phyloP scores from a whole-genome alignment of 2,888 invertebrate species.

The Dilophus febrilis region DNA sequence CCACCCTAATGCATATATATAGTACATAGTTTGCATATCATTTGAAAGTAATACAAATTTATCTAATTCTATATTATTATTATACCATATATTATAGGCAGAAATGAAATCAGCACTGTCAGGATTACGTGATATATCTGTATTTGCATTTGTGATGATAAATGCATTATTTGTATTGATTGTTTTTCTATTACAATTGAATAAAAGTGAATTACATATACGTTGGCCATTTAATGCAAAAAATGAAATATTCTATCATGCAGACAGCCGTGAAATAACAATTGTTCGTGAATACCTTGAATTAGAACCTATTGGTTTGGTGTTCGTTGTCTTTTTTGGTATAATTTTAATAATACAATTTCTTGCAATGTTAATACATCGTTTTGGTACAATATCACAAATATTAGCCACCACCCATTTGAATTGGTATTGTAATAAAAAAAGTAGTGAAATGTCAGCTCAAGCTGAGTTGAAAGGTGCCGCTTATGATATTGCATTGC shows the following conservation, averaged over 20 bases:
- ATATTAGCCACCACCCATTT: slow-evolving; percentile 51
- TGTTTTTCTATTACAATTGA: slow-evolving; percentile 53
- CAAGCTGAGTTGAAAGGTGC: slow-evolving; percentile 38
- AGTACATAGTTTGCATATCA: too few relatives aligned
- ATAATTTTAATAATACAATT: slow-evolving; percentile 53
- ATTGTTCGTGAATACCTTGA: slow-evolving; percentile 41
- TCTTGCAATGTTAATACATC: slow-evolving; percentile 56
- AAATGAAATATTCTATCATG: slow-evolving; percentile 33
- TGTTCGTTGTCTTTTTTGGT: slow-evolving; percentile 56
- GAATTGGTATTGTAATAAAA: slow-evolving; percentile 25
- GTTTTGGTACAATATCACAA: slow-evolving; percentile 57
- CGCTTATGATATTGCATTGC: slow-evolving; percentile 41
- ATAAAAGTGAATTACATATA: slow-evolving; percentile 48
- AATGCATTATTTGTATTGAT: slow-evolving; percentile 60
- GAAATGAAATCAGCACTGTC: slow-evolving; percentile 21
- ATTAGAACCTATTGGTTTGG: slow-evolving; percentile 56
- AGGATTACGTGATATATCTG: slow-evolving; percentile 46
- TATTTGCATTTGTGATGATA: slow-evolving; percentile 55
- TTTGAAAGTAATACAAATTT: too few relatives aligned
- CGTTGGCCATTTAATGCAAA: slow-evolving; percentile 49
- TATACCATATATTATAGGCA: not conserved
- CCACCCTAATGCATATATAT: too few relatives aligned
- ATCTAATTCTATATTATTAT: too few relatives aligned
- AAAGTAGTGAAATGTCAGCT: slow-evolving; percentile 14
- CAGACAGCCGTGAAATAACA: slow-evolving; percentile 30